Conservation (phyloP, 2,113 vertebrate species). For the Chinchilla lanigera region DNA sequence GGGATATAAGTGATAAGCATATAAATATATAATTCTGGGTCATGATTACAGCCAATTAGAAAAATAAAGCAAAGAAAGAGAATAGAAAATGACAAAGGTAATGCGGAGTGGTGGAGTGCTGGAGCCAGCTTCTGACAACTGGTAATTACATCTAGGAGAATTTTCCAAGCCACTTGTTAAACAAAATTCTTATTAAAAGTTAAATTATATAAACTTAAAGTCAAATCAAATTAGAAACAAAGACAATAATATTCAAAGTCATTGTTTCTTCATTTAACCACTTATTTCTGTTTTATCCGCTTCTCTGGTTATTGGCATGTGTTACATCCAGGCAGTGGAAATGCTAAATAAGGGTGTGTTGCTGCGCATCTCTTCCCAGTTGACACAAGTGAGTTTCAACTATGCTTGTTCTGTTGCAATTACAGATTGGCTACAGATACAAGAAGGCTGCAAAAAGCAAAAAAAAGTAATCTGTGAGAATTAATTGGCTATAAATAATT, state of each 20-base stretch:
- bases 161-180: slow-evolving; percentile 25
- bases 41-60: background rate
- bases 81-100: background rate
- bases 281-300: background rate
- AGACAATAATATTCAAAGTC: background rate
- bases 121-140: background rate
- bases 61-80: background rate
- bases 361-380: background rate
- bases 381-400: background rate
- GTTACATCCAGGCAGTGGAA: background rate
- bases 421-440: background rate
- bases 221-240: slow-evolving; percentile 26
- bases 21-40: background rate
- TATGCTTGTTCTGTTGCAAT: background rate
- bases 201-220: slow-evolving; percentile 43
- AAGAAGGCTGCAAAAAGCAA: background rate
- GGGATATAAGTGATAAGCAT: background rate
- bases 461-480: background rate
- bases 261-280: background rate
- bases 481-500: background rate
- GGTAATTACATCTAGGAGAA: background rate
- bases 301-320: background rate
- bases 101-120: accelerated
- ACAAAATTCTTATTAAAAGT: background rate
- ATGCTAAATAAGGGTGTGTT: background rate